Evolutionary conservation across 1,140 invertebrate genomes (phyloP), one percentile per base, ranked within the genome.

Genomic region (Mesaphorura yosii): DNA sequence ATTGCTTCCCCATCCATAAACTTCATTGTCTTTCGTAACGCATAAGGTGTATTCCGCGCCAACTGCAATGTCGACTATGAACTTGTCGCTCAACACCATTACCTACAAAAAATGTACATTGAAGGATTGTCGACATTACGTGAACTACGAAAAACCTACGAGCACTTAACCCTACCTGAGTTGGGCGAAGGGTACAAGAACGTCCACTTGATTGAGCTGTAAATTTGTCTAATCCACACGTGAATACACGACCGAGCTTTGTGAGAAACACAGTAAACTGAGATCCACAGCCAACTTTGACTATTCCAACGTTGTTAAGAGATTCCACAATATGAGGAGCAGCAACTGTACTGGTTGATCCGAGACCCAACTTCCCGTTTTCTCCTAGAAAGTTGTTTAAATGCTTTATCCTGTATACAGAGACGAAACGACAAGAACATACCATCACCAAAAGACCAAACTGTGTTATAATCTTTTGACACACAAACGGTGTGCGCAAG

Each of bases 401-500:
- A n/a, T n/a, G n/a, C n/a, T n/a, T n/a, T n/a, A n/a, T n/a, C n/a
- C n/a, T n/a, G n/a, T n/a, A n/a, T n/a, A n/a, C n/a, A n/a, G n/a
- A n/a, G n/a, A n/a, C n/a, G n/a, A n/a, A n/a, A n/a, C n/a, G n/a
- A n/a, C n/a, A n/a, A n/a, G n/a, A n/a, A n/a, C n/a, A n/a, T n/a
- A n/a, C n/a, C n/a, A n/a, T 82, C 79, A 2, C 80, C 80, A 69
- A 81, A 82, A 2, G 77, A 70, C 77, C 78, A 82, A 0, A 79
- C 76, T n/a, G 65, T 72, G 48, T 68, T 68, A 2, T 78, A 77
- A 64, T 80, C 77, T 12, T 63, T 52, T 10, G 75, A 76, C 28
- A 79, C 67, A 66, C 77, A 79, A 20, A 80, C 70, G 0, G 79
- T 81, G 66, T 82, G 56, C 57, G 51, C 42, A 6, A 62, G 39